These are phyloP conservation scores for Acridotheres tristis DNA, from an alignment of 2,797 vertebrate genomes.

Conservation along the genomic window DNA sequence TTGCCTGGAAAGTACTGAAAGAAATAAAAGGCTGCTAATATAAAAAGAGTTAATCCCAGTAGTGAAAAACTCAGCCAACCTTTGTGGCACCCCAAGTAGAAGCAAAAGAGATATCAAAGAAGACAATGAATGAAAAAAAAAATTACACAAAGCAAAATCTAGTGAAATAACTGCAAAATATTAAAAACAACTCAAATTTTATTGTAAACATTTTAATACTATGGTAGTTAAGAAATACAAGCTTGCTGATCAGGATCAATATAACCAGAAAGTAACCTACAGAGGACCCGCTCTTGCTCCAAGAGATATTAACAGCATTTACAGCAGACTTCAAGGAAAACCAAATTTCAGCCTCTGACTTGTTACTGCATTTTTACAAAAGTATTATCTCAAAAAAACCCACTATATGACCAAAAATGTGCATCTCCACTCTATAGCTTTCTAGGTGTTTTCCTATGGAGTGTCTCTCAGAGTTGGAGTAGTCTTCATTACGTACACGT, in stretches of 20 bases:
- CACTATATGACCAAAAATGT: not conserved
- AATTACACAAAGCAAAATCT: not conserved
- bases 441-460: not conserved
- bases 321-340: not conserved
- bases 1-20: not conserved
- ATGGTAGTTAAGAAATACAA: conserved; percentile 1
- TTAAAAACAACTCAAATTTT: not conserved
- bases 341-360: not conserved
- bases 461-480: not conserved
- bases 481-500: not conserved
- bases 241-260: not conserved
- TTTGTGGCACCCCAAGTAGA: not conserved
- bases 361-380: not conserved
- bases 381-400: not conserved
- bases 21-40: not conserved
- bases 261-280: not conserved
- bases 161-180: not conserved
- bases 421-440: not conserved
- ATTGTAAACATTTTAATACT: conserved; percentile 20
- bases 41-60: not conserved
- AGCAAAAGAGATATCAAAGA: not conserved
- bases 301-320: not conserved
- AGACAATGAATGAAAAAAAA: not conserved
- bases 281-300: not conserved
- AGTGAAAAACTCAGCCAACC: not conserved